phyloP scores from a whole-genome alignment of 2,797 vertebrate species.

The Typhlichthys subterraneus region DNA sequence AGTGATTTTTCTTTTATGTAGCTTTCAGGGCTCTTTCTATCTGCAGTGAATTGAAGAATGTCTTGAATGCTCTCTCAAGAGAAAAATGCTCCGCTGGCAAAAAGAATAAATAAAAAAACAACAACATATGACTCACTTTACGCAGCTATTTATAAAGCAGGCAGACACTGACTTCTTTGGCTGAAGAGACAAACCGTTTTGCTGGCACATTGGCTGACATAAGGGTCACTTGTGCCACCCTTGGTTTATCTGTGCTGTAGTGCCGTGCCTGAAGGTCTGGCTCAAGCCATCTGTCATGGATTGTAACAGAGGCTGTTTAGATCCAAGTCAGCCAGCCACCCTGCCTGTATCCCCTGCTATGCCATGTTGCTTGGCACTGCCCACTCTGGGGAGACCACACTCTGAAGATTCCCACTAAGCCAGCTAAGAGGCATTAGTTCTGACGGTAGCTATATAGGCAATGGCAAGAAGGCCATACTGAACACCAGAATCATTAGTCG shows the following conservation, averaged over 20 bases:
- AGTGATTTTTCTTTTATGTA: conserved; percentile 51
- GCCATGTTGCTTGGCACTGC: neutral
- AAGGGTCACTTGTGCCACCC: neutral
- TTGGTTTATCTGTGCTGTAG: neutral
- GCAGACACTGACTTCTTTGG: conserved; percentile 17
- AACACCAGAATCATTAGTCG: too few species aligned
- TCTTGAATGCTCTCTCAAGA: neutral
- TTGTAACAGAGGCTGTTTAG: too few species aligned
- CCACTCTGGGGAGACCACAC: neutral
- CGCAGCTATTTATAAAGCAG: conserved; percentile 24
- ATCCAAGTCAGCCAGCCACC: too few species aligned
- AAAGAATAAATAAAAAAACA: conserved; percentile 1
- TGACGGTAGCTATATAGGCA: too few species aligned
- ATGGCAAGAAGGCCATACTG: too few species aligned
- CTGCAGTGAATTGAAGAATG: conserved; percentile 18
- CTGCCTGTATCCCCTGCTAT: neutral
- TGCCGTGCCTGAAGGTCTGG: neutral
- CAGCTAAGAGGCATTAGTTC: too few species aligned
- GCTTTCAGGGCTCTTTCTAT: conserved; percentile 40
- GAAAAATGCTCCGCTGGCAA: conserved; percentile 8
- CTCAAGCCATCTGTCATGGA: conserved; percentile 1
- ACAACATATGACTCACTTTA: conserved; percentile 16
- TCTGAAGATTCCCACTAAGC: neutral
- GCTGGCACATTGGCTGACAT: neutral
- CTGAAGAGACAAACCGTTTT: conserved; percentile 17